phyloP scores from a whole-genome alignment of 2,797 vertebrate genomes.

The Coendou prehensilis region DNA sequence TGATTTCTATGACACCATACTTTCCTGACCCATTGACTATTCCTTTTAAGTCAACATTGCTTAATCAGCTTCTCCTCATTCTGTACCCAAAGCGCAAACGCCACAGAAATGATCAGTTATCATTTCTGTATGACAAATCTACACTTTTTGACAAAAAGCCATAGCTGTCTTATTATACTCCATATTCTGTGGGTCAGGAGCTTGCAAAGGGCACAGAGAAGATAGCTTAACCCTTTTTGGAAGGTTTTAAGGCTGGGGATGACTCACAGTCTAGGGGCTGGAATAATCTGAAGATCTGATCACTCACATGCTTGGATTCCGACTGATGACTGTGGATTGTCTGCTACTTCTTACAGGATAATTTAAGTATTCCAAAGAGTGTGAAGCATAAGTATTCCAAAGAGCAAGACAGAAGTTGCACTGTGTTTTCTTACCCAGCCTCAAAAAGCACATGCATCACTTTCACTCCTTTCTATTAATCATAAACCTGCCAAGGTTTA shows the following conservation, averaged over 20 bases:
- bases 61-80: conserved; percentile 9
- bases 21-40: background rate
- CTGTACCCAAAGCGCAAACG: background rate
- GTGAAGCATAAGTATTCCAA: background rate
- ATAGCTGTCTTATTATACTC: background rate
- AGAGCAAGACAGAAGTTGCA: background rate
- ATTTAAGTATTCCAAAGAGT: background rate
- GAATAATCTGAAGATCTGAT: conserved; percentile 12
- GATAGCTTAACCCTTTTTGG: background rate
- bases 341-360: background rate
- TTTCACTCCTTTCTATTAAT: background rate
- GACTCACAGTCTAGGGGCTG: background rate
- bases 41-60: background rate
- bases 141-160: background rate
- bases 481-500: background rate
- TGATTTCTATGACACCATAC: background rate
- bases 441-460: background rate
- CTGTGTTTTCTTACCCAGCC: background rate
- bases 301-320: background rate
- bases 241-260: background rate
- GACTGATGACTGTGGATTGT: background rate
- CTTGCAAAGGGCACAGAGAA: background rate
- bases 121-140: background rate
- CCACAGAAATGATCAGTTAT: background rate
- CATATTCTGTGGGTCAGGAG: background rate